Percentiles rank a stretch among this genome's conserved stretches.
These are phyloP conservation scores for Etheostoma cragini DNA, from an alignment of 2,113 vertebrate species.

Conservation along the genomic window DNA sequence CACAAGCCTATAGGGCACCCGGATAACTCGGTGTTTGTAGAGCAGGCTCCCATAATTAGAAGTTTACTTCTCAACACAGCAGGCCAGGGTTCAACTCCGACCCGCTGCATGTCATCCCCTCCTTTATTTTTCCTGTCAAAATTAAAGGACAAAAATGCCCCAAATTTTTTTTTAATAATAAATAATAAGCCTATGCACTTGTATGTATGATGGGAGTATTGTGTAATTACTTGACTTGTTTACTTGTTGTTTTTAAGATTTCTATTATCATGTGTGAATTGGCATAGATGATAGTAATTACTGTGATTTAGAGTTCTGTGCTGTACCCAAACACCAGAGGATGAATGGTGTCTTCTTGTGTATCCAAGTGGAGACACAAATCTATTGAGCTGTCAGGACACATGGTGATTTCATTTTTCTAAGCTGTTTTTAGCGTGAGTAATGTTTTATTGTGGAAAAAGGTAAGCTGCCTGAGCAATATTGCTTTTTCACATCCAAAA, in stretches of 20 bases:
- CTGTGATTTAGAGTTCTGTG: constrained; percentile 63
- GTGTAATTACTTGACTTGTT: constrained; percentile 44
- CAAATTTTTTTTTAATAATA: too few relatives aligned
- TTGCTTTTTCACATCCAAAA: constrained; percentile 47
- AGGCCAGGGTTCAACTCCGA: too few relatives aligned
- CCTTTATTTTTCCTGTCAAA: too few relatives aligned
- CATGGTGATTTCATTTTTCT: constrained; percentile 73
- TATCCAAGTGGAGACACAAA: constrained; percentile 66
- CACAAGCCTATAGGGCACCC: neutral
- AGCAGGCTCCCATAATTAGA: too few relatives aligned
- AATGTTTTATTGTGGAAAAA: constrained; percentile 67
- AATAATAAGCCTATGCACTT: too few relatives aligned
- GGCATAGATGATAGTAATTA: constrained; percentile 69
- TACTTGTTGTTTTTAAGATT: neutral
- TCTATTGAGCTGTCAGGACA: constrained; percentile 70
- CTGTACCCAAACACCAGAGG: constrained; percentile 51
- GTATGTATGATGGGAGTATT: neutral
- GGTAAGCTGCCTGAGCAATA: constrained; percentile 50
- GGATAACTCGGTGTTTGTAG: too few relatives aligned
- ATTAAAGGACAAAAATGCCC: too few relatives aligned
- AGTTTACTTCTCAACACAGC: too few relatives aligned
- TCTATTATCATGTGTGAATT: constrained; percentile 65
- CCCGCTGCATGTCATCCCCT: too few relatives aligned
- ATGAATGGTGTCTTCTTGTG: constrained; percentile 69
- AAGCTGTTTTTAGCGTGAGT: constrained; percentile 67